Evolutionary conservation across 2,113 vertebrate species (phyloP), one percentile per base, ranked within the genome.

Genomic region (Larimichthys polyactis): DNA sequence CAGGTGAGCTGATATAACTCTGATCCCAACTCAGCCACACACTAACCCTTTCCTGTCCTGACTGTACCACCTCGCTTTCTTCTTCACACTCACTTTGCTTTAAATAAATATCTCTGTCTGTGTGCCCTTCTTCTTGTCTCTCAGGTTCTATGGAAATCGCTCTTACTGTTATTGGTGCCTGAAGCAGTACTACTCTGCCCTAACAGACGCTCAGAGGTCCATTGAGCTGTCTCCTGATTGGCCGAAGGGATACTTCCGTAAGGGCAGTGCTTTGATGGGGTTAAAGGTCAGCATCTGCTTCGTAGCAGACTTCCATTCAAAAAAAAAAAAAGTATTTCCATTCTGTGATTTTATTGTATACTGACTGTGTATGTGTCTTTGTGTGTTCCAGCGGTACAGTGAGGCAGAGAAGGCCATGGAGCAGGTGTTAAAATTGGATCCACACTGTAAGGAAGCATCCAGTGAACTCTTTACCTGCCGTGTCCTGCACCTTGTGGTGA

Each of bases 401-500:
- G 92, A 95, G 22, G 94, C 94, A 24, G 94, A 95, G 87, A 84
- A 67, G 36, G 94, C 94, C 14, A 92, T 95, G 87, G 87, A 90
- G n/a, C 88, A 92, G 82, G 95, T 96, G 55, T 74, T 95, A 65
- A 87, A 83, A 75, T 60, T 96, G 78, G 95, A 95, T 77, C 64
- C 79, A 40, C 69, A 57, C 15, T 95, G 94, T 54, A 79, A 93
- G 12, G 95, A 95, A 66, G 95, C 95, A 0, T 77, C 80, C 70
- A 87, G 84, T 48, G 93, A 93, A 74, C 93, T 95, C 11, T 78
- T 89, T 6, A 86, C 79, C 60, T 94, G 93, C 67, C 89, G 88
- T 36, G 52, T 94, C 40, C 87, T 91, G 46, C 93, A 94, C 72
- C 93, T 95, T 70, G 88, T 79, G 94, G 95, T 95, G 78, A 89